Evolutionary conservation across 2,113 vertebrate species (phyloP), one percentile per base, ranked within the genome.

Genomic region (Ameiurus melas): DNA sequence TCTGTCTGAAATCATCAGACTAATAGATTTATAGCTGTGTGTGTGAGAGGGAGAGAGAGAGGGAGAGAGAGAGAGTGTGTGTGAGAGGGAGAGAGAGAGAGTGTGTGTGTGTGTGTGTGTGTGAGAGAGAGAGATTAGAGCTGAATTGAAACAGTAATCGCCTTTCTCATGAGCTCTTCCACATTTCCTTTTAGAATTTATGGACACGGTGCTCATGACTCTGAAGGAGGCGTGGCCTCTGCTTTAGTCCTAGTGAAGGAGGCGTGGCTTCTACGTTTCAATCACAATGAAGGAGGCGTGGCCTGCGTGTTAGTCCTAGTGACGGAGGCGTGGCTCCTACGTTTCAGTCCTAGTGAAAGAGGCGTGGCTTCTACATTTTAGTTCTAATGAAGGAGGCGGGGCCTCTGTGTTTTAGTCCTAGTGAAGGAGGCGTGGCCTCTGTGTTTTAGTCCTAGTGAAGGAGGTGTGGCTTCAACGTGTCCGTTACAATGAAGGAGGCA

Each of bases 11-110:
- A 5, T 66, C 75, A 25, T 19, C 22, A 79, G 71, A 71, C 81
- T 90, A 90, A 90, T 90, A 85, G 89, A 87, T 85, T 90, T 90
- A 85, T 87, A 85, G 86, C 86, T 86, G 58, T 86, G 57, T 86
- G 73, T 86, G 80, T n/a, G n/a, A n/a, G n/a, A n/a, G n/a, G n/a
- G n/a, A n/a, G n/a, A n/a, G n/a, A n/a, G n/a, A n/a, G n/a, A n/a
- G n/a, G n/a, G n/a, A n/a, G n/a, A n/a, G n/a, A n/a, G n/a, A n/a
- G n/a, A n/a, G n/a, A n/a, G n/a, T n/a, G 66, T 62, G 73, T 70
- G 20, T 71, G 51, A 64, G 16, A 33, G 68, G 19, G 17, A 17
- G 33, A 36, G 70, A 39, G n/a, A n/a, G n/a, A n/a, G n/a, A n/a
- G n/a, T n/a, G n/a, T n/a, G n/a, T n/a, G n/a, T n/a, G n/a, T n/a